Evolutionary conservation across 2,797 vertebrate species (phyloP), one percentile per base, ranked within the genome.

Genomic region (Acanthurus tractus): DNA sequence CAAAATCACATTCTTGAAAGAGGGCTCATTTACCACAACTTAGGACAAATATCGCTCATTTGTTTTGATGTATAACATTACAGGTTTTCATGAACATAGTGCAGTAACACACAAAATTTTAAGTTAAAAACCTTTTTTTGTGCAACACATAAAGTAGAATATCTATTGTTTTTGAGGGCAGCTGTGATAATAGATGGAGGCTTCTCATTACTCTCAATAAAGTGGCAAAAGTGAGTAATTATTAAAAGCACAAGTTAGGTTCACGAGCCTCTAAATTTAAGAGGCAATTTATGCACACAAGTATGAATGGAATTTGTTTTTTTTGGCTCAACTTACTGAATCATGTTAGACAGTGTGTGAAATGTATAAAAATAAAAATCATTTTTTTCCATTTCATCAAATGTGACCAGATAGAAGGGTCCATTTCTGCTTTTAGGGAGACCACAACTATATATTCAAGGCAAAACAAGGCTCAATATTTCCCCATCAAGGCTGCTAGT

Each of bases 351-450:
- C 3, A 4, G 4, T 6, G 12, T 62, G 34, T 12, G 2, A 25
- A 18, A 46, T 8, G 29, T 18, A 2, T 7, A 1, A 17, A 14
- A 23, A 10, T 14, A 25, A 9, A 36, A 25, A 0, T 9, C 3
- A 22, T 18, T 4, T 40, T 4, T 40, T 81, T 83, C 84, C 38
- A 6, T 34, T 34, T 34, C 29, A 34, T 34, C 6, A 34, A 34
- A 34, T 34, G 29, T 34, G 29, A 34, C 29, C 29, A 34, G 29
- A 34, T 34, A 34, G 29, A 34, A 34, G 29, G 29, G 29, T 34
- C 29, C 29, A 61, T 57, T 79, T 84, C 65, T 70, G 61, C 23
- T 73, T 74, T 74, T 20, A 17, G 8, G 5, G 2, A 0, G 42
- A 23, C 29, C 29, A 55, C 40, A 9, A 38, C 5, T 12, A 40